A percentile compares a stretch with the other conserved stretches of the same genome.
Conservation (phyloP, 2,113 vertebrate genomes). For the Gambusia affinis region DNA sequence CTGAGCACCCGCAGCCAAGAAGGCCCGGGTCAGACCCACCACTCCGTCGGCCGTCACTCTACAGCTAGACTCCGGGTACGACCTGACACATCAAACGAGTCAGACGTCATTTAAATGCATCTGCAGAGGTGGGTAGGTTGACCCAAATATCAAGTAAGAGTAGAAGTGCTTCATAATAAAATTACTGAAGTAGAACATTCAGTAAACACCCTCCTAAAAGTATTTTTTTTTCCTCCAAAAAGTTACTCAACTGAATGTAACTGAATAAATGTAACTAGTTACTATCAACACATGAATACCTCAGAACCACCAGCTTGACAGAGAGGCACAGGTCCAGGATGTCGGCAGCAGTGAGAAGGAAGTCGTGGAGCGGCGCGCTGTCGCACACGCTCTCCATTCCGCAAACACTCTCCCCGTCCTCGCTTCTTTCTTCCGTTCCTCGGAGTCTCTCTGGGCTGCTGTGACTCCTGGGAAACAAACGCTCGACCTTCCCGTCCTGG, state of each 20-base stretch:
- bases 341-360: slow-evolving; percentile 93
- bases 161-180: too few species aligned
- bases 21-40: slow-evolving; percentile 90
- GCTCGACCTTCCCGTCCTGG: slow-evolving; percentile 67
- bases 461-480: slow-evolving; percentile 80
- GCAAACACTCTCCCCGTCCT: slow-evolving; percentile 86
- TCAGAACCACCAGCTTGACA: slow-evolving; percentile 90
- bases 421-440: slow-evolving; percentile 84
- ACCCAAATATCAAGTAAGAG: too few species aligned
- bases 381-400: slow-evolving; percentile 89
- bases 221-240: too few species aligned
- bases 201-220: too few species aligned
- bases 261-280: too few species aligned
- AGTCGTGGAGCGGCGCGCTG: slow-evolving; percentile 90
- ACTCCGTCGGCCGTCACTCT: slow-evolving; percentile 90
- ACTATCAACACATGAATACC: slow-evolving; percentile 53
- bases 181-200: too few species aligned
- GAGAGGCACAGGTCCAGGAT: slow-evolving; percentile 88
- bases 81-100: slow-evolving; percentile 51
- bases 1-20: slow-evolving; percentile 90
- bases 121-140: too few species aligned
- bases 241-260: too few species aligned
- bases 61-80: slow-evolving; percentile 88
- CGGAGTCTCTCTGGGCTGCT: slow-evolving; percentile 86
- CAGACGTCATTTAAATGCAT: neutral